Base-by-base conservation (phyloP, 2,888 invertebrate species). In the Rotaria macrura region DNA sequence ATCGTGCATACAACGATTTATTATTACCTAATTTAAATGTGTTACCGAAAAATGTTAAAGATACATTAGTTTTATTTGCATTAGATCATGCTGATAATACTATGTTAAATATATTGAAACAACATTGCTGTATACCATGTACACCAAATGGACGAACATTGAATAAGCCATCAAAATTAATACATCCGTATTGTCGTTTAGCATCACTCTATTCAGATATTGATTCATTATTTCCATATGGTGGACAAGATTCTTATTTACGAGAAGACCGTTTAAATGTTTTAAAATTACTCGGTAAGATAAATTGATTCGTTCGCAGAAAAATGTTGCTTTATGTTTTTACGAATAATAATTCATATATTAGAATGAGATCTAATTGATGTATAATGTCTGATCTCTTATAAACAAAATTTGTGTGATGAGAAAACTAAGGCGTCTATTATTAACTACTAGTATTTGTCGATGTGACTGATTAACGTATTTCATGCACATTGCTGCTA, bases 51-150 rank as follows among this genome's bases (percentile, higher is more conserved):
- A 85, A 85, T 83, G 84, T 86, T 10, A 85, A 85, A 38, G 86
- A 86, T 38, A 72, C 85, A 34, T 34, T 86, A 14, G 85, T 86
- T 47, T 34, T 86, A 47, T 85, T 85, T 52, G 86, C 85, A 20
- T 65, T 86, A 23, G 86, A 86, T 49, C 83, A 85, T 55, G 72
- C 84, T 2, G 85, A 86, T n/a, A 84, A 57, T 25, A 72, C 49
- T 40, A 85, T 85, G 85, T 38, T 86, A 12, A 83, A 85, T 29
- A 86, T 86, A n/a, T 55, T 86, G 17, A 85, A 85, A 38, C 84
- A 86, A 57, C 85, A 86, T 85, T 83, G 72, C 17, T 86, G 86
- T 52, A 86, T 86, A 52, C 86, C 86, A 38, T 85, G 85, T 25
- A 86, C 83, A 47, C 85, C 86, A 5, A 85, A 83, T 43, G 86